Conservation (phyloP, 2,113 vertebrate genomes). For the Cervus canadensis region DNA sequence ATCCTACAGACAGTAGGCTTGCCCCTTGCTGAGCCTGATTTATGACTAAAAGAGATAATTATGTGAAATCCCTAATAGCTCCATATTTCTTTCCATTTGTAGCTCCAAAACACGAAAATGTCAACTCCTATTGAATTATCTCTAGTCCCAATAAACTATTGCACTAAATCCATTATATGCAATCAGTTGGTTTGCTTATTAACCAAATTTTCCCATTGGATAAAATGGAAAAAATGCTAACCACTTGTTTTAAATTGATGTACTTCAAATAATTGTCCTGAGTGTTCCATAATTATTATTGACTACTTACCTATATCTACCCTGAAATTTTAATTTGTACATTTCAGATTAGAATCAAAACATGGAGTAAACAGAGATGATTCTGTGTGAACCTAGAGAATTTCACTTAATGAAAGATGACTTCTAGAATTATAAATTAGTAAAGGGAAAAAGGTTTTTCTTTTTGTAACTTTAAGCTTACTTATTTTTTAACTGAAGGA, state of each 20-base stretch:
- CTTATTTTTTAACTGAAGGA: not conserved
- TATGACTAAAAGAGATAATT: not conserved
- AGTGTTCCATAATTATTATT: not conserved
- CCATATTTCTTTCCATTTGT: not conserved
- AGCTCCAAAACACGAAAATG: not conserved
- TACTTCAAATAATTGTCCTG: not conserved
- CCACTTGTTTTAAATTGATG: constrained; percentile 1
- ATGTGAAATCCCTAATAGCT: not conserved
- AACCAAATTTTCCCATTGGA: not conserved
- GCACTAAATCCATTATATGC: not conserved
- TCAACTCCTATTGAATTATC: not conserved
- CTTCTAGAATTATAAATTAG: not conserved
- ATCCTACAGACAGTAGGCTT: not conserved
- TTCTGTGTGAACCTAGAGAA: not conserved
- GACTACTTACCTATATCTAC: not conserved
- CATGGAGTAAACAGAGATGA: not conserved
- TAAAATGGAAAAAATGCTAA: not conserved
- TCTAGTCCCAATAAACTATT: not conserved
- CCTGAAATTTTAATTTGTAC: not conserved
- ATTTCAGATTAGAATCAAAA: constrained; percentile 21
- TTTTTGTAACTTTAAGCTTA: not conserved
- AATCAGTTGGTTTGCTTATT: not conserved
- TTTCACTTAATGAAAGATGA: not conserved
- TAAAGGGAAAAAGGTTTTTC: not conserved
- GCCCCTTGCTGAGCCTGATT: not conserved